A percentile compares a stretch with the other conserved stretches of the same genome.
These are phyloP conservation scores for Emydura subglobosa DNA, from an alignment of 2,113 vertebrate genomes.

Conservation along the genomic window DNA sequence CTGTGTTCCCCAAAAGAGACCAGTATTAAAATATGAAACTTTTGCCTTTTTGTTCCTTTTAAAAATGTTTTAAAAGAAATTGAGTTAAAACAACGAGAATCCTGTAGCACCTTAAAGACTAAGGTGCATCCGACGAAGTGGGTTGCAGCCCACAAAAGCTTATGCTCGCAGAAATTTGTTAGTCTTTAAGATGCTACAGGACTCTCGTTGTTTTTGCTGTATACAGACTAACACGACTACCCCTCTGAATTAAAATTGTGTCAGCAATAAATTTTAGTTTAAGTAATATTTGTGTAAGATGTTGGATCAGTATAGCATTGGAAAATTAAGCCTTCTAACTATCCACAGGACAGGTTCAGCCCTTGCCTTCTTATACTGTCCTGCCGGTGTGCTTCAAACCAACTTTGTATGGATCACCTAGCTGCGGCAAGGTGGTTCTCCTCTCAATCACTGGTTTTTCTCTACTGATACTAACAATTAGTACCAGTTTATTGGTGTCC, in stretches of 20 bases:
- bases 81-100: neutral
- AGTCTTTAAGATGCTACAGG: no score
- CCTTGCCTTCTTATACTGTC: no score
- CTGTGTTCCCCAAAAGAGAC: neutral
- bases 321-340: neutral
- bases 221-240: no score
- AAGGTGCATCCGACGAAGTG: no score
- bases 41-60: neutral
- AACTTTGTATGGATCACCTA: neutral
- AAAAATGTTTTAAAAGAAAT: neutral
- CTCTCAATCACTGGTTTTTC: neutral
- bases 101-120: no score
- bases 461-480: neutral
- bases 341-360: neutral
- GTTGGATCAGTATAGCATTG: neutral
- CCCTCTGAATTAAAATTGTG: neutral
- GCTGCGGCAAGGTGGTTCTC: neutral
- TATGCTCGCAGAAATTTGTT: no score
- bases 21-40: neutral
- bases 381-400: neutral
- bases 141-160: no score
- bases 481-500: neutral
- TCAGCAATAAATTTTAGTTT: neutral
- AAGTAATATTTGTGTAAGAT: neutral
- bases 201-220: no score